phyloP scores from a whole-genome alignment of 2,113 vertebrate species.

The Verasper variegatus region DNA sequence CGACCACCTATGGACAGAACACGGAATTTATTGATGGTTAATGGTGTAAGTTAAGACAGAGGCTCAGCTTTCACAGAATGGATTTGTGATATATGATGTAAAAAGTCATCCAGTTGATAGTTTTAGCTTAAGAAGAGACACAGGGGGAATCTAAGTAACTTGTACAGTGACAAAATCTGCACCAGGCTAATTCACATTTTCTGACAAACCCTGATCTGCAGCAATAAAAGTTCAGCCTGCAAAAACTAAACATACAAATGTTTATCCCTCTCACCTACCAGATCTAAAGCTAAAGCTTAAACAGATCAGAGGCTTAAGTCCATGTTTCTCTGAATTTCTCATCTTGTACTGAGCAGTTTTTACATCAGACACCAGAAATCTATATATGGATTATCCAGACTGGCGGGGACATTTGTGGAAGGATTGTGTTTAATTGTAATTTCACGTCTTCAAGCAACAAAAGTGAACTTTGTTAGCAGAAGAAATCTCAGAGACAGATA shows the following conservation, averaged over 20 bases:
- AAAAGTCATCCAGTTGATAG: neutral
- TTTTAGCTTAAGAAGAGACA: neutral
- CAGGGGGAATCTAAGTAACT: neutral
- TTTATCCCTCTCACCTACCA: neutral
- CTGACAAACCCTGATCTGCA: neutral
- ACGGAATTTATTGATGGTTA: neutral
- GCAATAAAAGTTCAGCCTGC: neutral
- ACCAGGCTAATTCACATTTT: neutral
- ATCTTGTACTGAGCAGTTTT: neutral
- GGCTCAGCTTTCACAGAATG: neutral
- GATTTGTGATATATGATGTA: neutral
- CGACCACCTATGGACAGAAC: constrained; percentile 82
- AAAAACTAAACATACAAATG: neutral
- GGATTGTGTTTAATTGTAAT: constrained; percentile 13
- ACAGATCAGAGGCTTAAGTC: constrained; percentile 14
- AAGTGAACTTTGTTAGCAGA: neutral
- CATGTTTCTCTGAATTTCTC: constrained; percentile 5
- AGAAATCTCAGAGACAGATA: constrained; percentile 10
- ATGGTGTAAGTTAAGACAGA: neutral
- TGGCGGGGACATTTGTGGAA: neutral
- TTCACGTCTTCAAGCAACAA: constrained; percentile 1
- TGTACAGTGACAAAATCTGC: neutral
- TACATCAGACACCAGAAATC: constrained; percentile 1
- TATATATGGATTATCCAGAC: neutral
- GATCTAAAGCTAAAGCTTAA: neutral